phyloP scores from a whole-genome alignment of 2,888 invertebrate species.

The Choristoneura rosaceana region DNA sequence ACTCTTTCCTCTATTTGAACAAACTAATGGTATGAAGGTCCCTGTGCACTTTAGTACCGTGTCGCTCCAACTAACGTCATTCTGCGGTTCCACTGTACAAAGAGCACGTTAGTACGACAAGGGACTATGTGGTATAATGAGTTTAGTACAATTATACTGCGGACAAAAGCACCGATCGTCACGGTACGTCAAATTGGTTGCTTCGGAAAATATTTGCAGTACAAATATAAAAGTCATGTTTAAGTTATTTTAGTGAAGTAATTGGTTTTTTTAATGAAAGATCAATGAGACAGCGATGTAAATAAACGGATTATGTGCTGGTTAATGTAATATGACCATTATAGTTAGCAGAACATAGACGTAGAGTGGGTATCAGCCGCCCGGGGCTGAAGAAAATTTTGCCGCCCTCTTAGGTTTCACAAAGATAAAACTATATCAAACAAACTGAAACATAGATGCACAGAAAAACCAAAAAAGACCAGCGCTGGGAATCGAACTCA shows the following conservation, averaged over 20 bases:
- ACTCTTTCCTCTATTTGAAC: slow-evolving; percentile 32
- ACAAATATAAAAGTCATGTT: slow-evolving; percentile 29
- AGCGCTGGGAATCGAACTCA: too few relatives aligned
- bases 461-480: too few relatives aligned
- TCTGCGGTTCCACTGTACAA: neutral
- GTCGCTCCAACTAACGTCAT: slow-evolving; percentile 2
- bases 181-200: slow-evolving; percentile 10
- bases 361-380: too few relatives aligned
- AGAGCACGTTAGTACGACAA: neutral
- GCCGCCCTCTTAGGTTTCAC: neutral
- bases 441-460: too few relatives aligned
- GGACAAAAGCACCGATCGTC: slow-evolving; percentile 1
- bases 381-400: neutral
- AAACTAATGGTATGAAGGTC: slow-evolving; percentile 3
- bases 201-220: slow-evolving; percentile 29
- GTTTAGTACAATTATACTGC: slow-evolving; percentile 19
- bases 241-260: slow-evolving; percentile 6
- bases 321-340: too few relatives aligned
- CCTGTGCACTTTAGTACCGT: neutral
- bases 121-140: neutral
- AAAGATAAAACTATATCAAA: too few relatives aligned
- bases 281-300: neutral
- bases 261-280: slow-evolving; percentile 8
- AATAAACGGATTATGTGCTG: too few relatives aligned
- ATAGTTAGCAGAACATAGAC: too few relatives aligned